Evolutionary conservation across 2,888 invertebrate species (phyloP).

Genomic region (Leuctra nigra): DNA sequence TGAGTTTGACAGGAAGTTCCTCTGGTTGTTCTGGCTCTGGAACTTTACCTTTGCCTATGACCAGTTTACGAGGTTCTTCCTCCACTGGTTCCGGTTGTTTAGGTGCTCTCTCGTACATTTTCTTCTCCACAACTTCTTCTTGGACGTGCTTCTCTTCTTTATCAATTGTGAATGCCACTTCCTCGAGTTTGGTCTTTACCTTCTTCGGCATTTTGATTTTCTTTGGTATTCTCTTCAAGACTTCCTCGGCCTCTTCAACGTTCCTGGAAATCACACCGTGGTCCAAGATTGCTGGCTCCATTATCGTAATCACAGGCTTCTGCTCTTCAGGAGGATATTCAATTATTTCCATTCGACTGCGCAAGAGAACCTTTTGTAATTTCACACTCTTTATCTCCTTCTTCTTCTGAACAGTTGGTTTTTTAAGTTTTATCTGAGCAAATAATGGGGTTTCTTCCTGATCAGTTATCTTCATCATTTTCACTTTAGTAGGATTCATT

Average conservation of each 20-base stretch:
- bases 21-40: constrained; percentile 31
- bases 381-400: constrained; percentile 39
- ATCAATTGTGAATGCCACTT: constrained; percentile 27
- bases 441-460: constrained; percentile 50
- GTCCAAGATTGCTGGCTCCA: constrained; percentile 33
- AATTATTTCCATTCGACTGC: constrained; percentile 58
- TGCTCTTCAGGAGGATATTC: constrained; percentile 41
- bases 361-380: constrained; percentile 61
- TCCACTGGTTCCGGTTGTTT: constrained; percentile 33
- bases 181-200: constrained; percentile 35
- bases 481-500: constrained; percentile 52
- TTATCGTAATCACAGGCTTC: constrained; percentile 37
- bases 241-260: constrained; percentile 33
- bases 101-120: constrained; percentile 35
- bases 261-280: constrained; percentile 35
- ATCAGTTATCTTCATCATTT: constrained; percentile 49
- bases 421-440: constrained; percentile 61
- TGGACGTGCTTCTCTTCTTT: constrained; percentile 23
- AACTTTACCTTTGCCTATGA: constrained; percentile 34
- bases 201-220: constrained; percentile 30
- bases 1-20: constrained; percentile 44
- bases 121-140: constrained; percentile 27
- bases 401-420: constrained; percentile 47
- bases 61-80: constrained; percentile 24
- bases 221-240: constrained; percentile 32